phyloP scores from a whole-genome alignment of 2,113 vertebrate species.

The Damaliscus lunatus region DNA sequence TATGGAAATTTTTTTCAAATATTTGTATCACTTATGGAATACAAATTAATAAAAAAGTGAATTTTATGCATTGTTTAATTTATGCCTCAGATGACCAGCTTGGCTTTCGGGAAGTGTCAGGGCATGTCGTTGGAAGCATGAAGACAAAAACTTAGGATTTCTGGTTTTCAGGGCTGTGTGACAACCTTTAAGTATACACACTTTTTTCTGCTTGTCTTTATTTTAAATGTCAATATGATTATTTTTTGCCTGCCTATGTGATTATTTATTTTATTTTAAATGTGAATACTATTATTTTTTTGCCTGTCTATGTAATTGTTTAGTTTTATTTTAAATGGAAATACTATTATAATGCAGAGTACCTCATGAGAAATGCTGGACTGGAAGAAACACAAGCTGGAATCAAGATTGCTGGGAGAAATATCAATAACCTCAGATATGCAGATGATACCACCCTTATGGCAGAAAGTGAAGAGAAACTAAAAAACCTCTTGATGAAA shows the following conservation, averaged over 20 bases:
- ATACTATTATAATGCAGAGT: too few relatives aligned
- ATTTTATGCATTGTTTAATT: neutral
- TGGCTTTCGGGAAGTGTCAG: neutral
- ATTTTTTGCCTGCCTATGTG: neutral
- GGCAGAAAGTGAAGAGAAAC: too few relatives aligned
- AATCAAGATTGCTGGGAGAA: too few relatives aligned
- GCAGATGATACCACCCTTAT: too few relatives aligned
- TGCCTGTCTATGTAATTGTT: too few relatives aligned
- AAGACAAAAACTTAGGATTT: too few relatives aligned
- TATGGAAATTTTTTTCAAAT: neutral
- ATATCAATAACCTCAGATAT: too few relatives aligned
- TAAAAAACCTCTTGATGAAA: too few relatives aligned
- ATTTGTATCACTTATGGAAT: neutral
- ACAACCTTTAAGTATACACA: rapidly evolving
- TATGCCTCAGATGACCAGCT: neutral
- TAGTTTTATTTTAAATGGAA: neutral
- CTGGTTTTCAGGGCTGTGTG: too few relatives aligned
- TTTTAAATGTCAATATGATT: neutral
- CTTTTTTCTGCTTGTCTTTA: neutral
- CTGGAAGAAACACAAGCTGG: too few relatives aligned
- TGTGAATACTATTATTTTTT: neutral
- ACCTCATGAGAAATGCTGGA: too few relatives aligned
- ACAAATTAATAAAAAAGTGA: neutral
- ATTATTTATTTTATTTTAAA: neutral
- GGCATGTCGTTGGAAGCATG: rapidly evolving